Evolutionary conservation across 2,113 vertebrate species (phyloP).

Genomic region (Pelecanoides urinatrix): DNA sequence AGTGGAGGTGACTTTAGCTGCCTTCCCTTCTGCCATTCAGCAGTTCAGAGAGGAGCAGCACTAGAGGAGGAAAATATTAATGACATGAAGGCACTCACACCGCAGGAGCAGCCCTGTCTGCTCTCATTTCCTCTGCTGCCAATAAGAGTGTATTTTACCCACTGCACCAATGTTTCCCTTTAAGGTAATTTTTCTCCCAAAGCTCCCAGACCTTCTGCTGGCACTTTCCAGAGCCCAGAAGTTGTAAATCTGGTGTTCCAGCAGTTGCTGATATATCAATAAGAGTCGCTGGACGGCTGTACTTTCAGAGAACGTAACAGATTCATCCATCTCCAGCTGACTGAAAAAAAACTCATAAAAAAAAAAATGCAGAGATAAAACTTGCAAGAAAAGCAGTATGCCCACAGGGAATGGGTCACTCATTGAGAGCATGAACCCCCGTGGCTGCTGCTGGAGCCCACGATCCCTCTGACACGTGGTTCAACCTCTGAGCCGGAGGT

Average conservation of each 20-base stretch:
- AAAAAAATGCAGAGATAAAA: neutral
- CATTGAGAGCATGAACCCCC: neutral
- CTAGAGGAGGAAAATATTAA: neutral
- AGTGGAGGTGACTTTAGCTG: conserved; percentile 37
- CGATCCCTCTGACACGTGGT: rapidly evolving
- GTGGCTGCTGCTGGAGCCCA: neutral
- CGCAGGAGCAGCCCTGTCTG: conserved; percentile 3
- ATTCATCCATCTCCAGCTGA: conserved; percentile 32
- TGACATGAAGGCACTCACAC: neutral
- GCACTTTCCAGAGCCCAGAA: conserved; percentile 32
- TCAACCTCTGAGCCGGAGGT: neutral
- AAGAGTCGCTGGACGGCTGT: neutral
- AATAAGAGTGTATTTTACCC: neutral
- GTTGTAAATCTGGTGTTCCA: conserved; percentile 36
- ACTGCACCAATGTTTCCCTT: neutral
- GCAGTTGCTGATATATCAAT: conserved; percentile 55
- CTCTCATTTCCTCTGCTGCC: conserved; percentile 38
- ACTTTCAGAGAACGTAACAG: neutral
- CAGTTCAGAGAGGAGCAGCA: neutral
- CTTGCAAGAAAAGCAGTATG: neutral
- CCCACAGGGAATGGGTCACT: neutral
- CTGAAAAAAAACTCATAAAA: neutral
- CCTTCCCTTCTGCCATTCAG: conserved; percentile 9
- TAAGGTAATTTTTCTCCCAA: conserved; percentile 42
- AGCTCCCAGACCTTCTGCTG: conserved; percentile 43